These are phyloP conservation scores for Limenitis camilla DNA, from an alignment of 2,888 invertebrate genomes.

Conservation along the genomic window DNA sequence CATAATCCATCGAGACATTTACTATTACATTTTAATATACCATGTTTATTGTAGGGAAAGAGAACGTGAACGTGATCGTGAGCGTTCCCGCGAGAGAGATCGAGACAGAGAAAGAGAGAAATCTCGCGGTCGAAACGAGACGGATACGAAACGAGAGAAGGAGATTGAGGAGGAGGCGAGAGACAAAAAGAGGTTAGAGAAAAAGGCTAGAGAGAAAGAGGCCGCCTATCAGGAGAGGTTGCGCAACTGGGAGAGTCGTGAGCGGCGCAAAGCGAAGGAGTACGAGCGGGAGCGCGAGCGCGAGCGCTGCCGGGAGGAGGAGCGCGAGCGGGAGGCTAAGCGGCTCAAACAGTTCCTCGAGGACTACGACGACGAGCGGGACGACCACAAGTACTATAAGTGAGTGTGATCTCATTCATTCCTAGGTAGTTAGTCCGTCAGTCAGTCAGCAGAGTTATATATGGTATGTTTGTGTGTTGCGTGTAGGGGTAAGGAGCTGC, in stretches of 20 bases:
- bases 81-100: slow-evolving; percentile 52
- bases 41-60: neutral
- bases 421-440: too few species aligned
- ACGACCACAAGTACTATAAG: slow-evolving; percentile 96
- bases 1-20: too few species aligned
- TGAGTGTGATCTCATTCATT: too few species aligned
- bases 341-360: slow-evolving; percentile 97
- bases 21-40: too few species aligned
- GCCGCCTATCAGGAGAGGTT: slow-evolving; percentile 93
- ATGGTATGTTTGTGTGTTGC: neutral
- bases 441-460: neutral
- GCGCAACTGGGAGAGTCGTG: slow-evolving; percentile 88
- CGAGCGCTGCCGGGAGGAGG: slow-evolving; percentile 82
- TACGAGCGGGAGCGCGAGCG: slow-evolving; percentile 91
- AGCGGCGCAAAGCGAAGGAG: slow-evolving; percentile 92
- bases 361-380: slow-evolving; percentile 98
- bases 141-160: slow-evolving; percentile 82
- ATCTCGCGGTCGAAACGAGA: slow-evolving; percentile 69
- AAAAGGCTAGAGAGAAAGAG: slow-evolving; percentile 95
- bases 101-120: slow-evolving; percentile 65
- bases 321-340: slow-evolving; percentile 93
- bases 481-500: slow-evolving; percentile 88
- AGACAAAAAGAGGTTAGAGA: slow-evolving; percentile 91
- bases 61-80: slow-evolving; percentile 46
- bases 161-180: slow-evolving; percentile 94